Base-by-base conservation (phyloP, 2,113 vertebrate species). In the Rhabdomys dilectus region DNA sequence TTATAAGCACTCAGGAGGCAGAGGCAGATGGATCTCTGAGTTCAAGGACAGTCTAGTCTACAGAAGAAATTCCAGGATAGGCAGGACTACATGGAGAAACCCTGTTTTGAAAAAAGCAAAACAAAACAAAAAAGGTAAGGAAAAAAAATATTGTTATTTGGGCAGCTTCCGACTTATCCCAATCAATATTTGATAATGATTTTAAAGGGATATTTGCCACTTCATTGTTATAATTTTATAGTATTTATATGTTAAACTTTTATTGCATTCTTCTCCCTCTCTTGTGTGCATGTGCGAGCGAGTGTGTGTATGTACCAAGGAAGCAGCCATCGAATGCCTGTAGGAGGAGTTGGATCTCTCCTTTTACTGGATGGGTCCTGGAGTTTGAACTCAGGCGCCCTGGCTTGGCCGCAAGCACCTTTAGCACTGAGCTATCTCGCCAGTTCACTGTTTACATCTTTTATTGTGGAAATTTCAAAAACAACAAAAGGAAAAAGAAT, bases 71-170 rank as follows among this genome's bases (percentile, higher is more conserved):
- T 82, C 36, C 80, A 16, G 80, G 22, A 82, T 7, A 22, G 36
- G 53, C 80, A 82, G 22, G 36, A 17, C 70, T n/a, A 39, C 36
- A 39, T 7, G 9, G 17, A 72, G 70, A n/a, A 19, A 72, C 36
- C 36, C 68, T 72, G 36, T 72, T 7, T 72, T n/a, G 36, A 70
- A 72, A 72, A 72, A 3, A 45, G 45, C 16, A 72, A 70, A 17
- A 31, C 13, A n/a, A 68, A 72, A 72, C 15, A 72, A 19, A 72
- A n/a, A n/a, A 36, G 34, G 60, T 26, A 66, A 66, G 34, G 17
- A 21, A 36, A 80, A 80, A 16, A 96, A 95, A 93, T 91, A 91
- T 66, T 95, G 34, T 22, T 70, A 66, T 73, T 7, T 95, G 58
- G 51, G 48, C 31, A 70, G 42, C 15, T 60, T 76, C 64, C n/a